Evolutionary conservation across 2,113 vertebrate species (phyloP), one percentile per base, ranked within the genome.

Genomic region (Pterocles burchelli): DNA sequence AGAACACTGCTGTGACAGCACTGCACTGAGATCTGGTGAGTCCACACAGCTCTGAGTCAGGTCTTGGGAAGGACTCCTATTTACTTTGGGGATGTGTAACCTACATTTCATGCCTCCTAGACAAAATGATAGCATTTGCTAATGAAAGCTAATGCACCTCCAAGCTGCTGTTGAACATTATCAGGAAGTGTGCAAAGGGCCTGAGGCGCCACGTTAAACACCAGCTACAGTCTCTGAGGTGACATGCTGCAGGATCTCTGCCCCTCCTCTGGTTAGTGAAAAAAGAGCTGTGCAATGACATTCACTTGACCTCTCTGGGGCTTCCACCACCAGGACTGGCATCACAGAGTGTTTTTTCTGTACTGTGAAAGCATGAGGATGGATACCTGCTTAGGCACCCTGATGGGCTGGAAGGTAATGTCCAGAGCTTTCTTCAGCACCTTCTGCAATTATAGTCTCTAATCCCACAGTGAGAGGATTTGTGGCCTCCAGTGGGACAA

Each of bases 281-380:
- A 2, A 2, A 82, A 57, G 49, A 54, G 28, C 31, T 25, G 22
- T 78, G 33, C 1, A 5, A 13, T 0, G 1, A 57, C 49, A 17
- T 68, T 70, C 33, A 33, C 46, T 49, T 70, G 68, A 57, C 70
- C 84, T 52, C 65, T 77, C 66, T 29, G n/a, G 49, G 41, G 7
- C 76, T 87, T 78, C n/a, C 36, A 66, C 5, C 34, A 25, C 24
- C 24, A 59, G 17, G 15, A 55, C 6, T 82, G 59, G 34, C 49
- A 22, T 5, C 45, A 24, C 59, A 71, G 21, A n/a, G 28, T n/a
- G 21, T 4, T 5, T 74, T 59, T 72, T 51, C 62, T 29, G 22
- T 41, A 6, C 12, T 43, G 10, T 36, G 54, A 81, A 76, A 75
- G 51, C 45, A 79, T 36, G 84, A 43, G 36, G 25, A 36, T 19